Evolutionary conservation across 53 echinoderm and acorn worm species (phyloP), one percentile per base, ranked within the genome.

Genomic region (Crossaster papposus): DNA sequence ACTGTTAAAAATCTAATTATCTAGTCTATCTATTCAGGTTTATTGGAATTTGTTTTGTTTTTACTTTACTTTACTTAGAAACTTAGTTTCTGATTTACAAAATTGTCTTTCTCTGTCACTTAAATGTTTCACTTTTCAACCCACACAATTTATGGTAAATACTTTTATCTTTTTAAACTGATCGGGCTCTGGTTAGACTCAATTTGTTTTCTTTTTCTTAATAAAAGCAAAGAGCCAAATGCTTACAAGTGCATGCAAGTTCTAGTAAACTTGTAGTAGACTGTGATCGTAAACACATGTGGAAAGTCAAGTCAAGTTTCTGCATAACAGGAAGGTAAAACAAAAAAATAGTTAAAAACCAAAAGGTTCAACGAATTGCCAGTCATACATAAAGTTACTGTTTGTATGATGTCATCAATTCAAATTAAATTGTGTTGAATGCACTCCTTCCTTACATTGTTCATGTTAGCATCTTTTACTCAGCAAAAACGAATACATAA

Each of bases 11-110:
- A 23, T 26, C 68, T 68, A 65, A 51, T 51, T 84, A 24, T 72
- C 72, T 72, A 84, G 38, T 44, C 84, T 84, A 84, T 17, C 84
- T 84, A 84, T 70, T 84, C 51, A 53, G 72, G 72, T 71, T n/a
- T 78, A 78, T 78, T 50, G 78, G 68, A 28, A 68, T 35, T 33
- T 11, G 50, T 78, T 44, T 44, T 0, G 7, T 44, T 44, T 44
- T 38, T 50, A 78, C 51, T 20, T 38, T 50, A 78, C 51, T 20
- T 78, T 35, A 78, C 20, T 50, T 78, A 78, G 51, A 78, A 78
- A 78, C 78, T 23, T 74, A 10, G 31, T 13, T 74, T 74, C 35
- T 34, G 35, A 36, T 74, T 68, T 68, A 68, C 68, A 68, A 68
- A 68, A 18, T 68, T 68, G 10, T 68, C 28, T 68, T 68, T 68